Evolutionary conservation across 1,140 invertebrate species (phyloP).

Genomic region (Drosophila subobscura): DNA sequence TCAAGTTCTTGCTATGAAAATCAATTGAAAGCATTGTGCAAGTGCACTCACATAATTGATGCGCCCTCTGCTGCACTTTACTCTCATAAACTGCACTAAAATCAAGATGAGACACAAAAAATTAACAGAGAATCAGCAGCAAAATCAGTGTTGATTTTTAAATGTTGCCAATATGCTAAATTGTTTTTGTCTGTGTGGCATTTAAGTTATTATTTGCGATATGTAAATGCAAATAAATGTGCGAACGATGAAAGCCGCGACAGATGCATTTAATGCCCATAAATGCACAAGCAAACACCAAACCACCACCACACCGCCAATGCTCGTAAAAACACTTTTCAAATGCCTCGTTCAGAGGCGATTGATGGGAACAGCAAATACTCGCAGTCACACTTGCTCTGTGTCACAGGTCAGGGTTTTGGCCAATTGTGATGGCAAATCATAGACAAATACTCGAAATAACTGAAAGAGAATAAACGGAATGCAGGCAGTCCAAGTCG

Average conservation of each 20-base stretch:
- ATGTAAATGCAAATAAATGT: conserved; percentile 45
- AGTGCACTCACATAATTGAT: conserved; percentile 20
- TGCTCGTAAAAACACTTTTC: conserved; percentile 29
- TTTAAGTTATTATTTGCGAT: conserved; percentile 46
- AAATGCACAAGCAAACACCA: conserved; percentile 27
- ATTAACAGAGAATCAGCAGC: conserved; percentile 9
- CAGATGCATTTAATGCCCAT: conserved; percentile 51
- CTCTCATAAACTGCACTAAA: conserved; percentile 4
- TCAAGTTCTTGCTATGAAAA: neutral
- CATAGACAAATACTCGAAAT: too few species aligned
- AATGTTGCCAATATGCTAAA: conserved; percentile 31
- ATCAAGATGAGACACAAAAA: conserved; percentile 21
- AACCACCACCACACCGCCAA: neutral
- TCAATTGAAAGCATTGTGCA: conserved; percentile 2
- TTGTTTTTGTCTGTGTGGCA: conserved; percentile 28
- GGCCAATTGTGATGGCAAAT: too few species aligned
- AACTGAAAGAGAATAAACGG: too few species aligned
- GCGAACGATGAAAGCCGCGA: conserved; percentile 14
- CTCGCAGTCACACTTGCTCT: conserved; percentile 20
- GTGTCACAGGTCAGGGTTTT: conserved; percentile 28
- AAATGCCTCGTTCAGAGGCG: conserved; percentile 27
- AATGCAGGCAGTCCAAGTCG: too few species aligned
- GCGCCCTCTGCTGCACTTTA: neutral
- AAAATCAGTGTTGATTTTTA: conserved; percentile 39
- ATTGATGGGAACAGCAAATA: conserved; percentile 41